These are phyloP conservation scores for Ploceus nigricollis DNA, from an alignment of 2,113 vertebrate species.

Conservation along the genomic window DNA sequence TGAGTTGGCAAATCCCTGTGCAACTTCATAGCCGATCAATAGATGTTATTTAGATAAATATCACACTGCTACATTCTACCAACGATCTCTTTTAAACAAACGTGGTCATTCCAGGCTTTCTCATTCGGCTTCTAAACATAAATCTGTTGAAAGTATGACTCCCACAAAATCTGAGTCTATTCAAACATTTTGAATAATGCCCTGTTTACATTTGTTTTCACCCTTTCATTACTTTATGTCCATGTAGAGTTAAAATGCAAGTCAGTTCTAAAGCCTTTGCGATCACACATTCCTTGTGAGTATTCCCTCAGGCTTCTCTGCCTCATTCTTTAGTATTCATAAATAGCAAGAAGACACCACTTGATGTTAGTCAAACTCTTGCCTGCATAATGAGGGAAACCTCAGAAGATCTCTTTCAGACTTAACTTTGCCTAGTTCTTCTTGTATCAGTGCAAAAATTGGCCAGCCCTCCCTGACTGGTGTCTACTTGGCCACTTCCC, in stretches of 20 bases:
- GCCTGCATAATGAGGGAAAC: not conserved
- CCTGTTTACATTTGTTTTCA: not conserved
- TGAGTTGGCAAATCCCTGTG: not conserved
- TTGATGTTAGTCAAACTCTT: not conserved
- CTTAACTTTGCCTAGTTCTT: not conserved
- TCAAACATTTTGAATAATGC: not conserved
- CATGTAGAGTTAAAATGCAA: not conserved
- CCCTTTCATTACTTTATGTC: not conserved
- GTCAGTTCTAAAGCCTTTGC: not conserved
- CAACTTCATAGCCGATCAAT: not conserved
- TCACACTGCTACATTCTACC: not conserved
- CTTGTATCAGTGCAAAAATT: not conserved
- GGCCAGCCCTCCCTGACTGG: not conserved
- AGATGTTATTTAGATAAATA: constrained; percentile 3
- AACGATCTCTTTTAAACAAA: not conserved
- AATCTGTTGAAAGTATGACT: not conserved
- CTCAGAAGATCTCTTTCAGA: not conserved
- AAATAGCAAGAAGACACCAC: not conserved
- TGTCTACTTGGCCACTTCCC: not conserved
- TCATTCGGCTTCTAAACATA: not conserved
- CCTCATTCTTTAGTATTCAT: not conserved
- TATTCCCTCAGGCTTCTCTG: not conserved
- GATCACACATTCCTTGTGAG: not conserved
- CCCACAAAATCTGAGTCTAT: not conserved
- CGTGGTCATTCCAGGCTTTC: not conserved